Conservation (phyloP, 2,797 vertebrate genomes). For the Pseudochirops cupreus region DNA sequence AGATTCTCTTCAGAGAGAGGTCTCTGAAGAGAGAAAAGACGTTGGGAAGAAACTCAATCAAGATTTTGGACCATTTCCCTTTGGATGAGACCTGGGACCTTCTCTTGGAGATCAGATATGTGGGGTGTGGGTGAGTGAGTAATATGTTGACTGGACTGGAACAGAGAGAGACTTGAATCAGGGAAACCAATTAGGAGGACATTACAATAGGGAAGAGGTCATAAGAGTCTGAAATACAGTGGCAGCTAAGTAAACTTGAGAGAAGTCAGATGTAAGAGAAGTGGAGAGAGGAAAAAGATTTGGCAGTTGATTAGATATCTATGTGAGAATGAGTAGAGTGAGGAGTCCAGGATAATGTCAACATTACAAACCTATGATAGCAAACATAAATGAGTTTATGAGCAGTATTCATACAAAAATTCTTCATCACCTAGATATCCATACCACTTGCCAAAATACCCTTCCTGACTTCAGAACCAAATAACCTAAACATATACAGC, state of each 20-base stretch:
- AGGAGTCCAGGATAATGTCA: not conserved
- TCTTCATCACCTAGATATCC: not conserved
- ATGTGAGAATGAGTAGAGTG: not conserved
- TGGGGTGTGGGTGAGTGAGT: not conserved
- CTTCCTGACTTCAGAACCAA: not conserved
- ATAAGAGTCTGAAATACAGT: not conserved
- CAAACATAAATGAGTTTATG: not conserved
- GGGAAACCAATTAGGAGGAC: not conserved
- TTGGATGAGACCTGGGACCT: not conserved
- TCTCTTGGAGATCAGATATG: not conserved
- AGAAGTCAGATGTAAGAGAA: not conserved
- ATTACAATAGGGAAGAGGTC: not conserved
- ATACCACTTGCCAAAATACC: not conserved
- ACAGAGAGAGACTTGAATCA: not conserved
- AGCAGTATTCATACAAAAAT: not conserved
- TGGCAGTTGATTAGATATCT: not conserved
- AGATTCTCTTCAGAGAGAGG: not conserved
- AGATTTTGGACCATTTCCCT: not conserved
- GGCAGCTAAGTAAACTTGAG: not conserved
- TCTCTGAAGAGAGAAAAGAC: not conserved
- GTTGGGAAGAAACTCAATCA: not conserved
- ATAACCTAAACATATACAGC: not conserved
- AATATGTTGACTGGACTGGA: not conserved
- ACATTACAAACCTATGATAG: not conserved
- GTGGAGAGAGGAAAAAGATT: not conserved